Evolutionary conservation across 1,140 invertebrate genomes (phyloP), one percentile per base, ranked within the genome.

Genomic region (Acyrthosiphon pisum): DNA sequence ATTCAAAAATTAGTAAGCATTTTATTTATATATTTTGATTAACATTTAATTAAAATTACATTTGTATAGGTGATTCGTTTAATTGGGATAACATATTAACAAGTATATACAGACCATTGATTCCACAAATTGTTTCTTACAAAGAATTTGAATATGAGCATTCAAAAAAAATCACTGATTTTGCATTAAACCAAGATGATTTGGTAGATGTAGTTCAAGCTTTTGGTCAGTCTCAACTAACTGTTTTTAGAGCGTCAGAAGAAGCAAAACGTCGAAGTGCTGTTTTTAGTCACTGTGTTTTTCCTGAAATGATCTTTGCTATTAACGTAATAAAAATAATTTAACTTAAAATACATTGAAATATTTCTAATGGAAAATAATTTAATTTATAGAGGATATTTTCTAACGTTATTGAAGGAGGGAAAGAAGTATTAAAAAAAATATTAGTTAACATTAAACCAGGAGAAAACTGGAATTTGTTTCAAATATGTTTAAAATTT

Each of bases 401-500:
- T 93, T 53, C 48, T 41, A 84, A 53, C 7, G 22, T 44, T 84
- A 93, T 93, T 84, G 91, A 93, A 93, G 48, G 81, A n/a, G 91
- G 91, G 7, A 93, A 93, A 93, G 91, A 86, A 56, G 48, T 93
- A 44, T 84, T 93, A 53, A 93, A 93, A 86, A 93, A 86, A 56
- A 93, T 93, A 53, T 56, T 93, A 46, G 14, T 41, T 30, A 93
- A 95, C 60, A 96, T 83, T 44, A 95, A 94, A 95, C 95, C 11
- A 93, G 96, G 96, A 84, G 96, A 97, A 94, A 96, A 97, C 95
- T 97, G 97, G 97, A 96, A 96, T 93, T 95, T 97, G 44, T 96
- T 97, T 94, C 97, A 97, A 94, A 96, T 97, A 94, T 97, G 96
- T 94, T 95, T 97, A 93, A 97, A 96, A 0, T 95, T 97, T 41